Evolutionary conservation across 2,888 invertebrate genomes (phyloP), one percentile per base, ranked within the genome.

Genomic region (Oasisia sp.): DNA sequence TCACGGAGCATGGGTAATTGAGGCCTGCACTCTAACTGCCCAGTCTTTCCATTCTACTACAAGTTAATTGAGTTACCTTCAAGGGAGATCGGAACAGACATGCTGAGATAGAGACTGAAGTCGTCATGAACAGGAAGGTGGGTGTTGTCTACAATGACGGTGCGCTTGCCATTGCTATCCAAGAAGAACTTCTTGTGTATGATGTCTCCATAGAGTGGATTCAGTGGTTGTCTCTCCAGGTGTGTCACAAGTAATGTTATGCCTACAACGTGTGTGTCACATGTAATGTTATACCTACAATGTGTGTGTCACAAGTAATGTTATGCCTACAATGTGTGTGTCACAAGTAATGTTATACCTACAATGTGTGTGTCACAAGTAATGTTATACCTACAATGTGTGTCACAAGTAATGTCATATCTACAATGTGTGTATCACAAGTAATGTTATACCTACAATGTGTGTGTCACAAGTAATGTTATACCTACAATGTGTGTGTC

Each of bases 21-120:
- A 38, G 38, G 38, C 38, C 38, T 38, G 38, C 38, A 38, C 38
- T 38, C 38, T 4, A 38, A 38, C 38, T 38, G 38, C 38, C 38
- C 4, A 38, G 38, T 74, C n/a, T 19, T 58, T 58, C 3, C n/a
- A 74, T 74, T 14, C 9, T 9, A 14, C 2, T 12, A 12, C 9
- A 9, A 12, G 74, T 27, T 27, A 74, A 27, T n/a, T 27, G 8
- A 91, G 93, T 93, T 93, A 95, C 96, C 96, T 94, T 95, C 94
- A 27, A 96, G 93, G 94, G 95, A 95, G 90, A 95, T 94, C 14
- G 96, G 95, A 0, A 95, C 94, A 32, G 95, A 95, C 12, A 95
- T 95, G 93, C 95, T 95, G 56, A 96, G 94, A 93, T 95, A 96
- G n/a, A 96, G 94, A 91, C 94, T 94, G 94, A 96, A 96, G 93